Evolutionary conservation across 1,140 invertebrate genomes (phyloP), one percentile per base, ranked within the genome.

Genomic region (Zaprionus inermis): DNA sequence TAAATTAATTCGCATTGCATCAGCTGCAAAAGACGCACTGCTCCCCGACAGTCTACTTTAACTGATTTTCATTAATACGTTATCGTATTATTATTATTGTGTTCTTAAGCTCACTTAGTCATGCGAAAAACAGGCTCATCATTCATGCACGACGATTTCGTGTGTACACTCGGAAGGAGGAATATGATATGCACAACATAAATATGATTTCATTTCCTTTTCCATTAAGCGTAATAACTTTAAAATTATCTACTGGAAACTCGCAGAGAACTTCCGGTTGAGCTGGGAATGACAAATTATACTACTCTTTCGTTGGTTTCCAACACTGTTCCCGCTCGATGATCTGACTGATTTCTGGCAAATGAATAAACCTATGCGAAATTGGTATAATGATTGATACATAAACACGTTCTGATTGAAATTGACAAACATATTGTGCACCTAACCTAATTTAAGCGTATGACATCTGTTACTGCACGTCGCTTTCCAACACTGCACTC

Each of bases 1-100:
- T 88, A 82, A 88, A 88, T 76, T 18, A 56, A 76, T 74, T 64
- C 54, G 69, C 76, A 49, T 60, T 60, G 49, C 55, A 57, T 11
- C 60, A 73, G 64, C 51, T 77, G 46, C 49, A 54, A 30, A 5
- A 22, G 78, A 71, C 46, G 66, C 65, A 61, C 52, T 10, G 5
- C 36, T 38, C 44, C 10, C 22, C 20, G 3, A 5, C 24, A 5
- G 16, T 63, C 58, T 28, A 60, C 55, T 16, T 30, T 49, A 20
- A 14, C 65, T 66, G 51, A 0, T n/a, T 18, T 38, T 72, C 36
- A 41, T 56, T 67, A 49, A 49, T 49, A 49, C 44, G 16, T 32
- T n/a, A 30, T 41, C 18, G 30, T 9, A 24, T 52, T 59, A 24
- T 52, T 59, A 24, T 24, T 12, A 32, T 22, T 20, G 71, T 52